These are phyloP conservation scores for Epistrophe grossulariae DNA, from an alignment of 2,888 invertebrate species.

Conservation along the genomic window DNA sequence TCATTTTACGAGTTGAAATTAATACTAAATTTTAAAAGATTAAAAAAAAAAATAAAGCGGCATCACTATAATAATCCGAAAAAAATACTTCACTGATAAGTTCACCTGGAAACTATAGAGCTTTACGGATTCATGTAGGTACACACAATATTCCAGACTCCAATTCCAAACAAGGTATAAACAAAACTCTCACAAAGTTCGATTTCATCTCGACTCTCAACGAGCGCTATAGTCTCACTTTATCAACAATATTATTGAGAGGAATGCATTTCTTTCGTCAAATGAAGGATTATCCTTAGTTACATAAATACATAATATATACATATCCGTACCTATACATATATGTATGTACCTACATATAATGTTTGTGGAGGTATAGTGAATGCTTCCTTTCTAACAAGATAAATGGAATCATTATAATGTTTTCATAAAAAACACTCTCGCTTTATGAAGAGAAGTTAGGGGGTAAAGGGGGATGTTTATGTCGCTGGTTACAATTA, in stretches of 20 bases:
- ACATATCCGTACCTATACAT: not conserved
- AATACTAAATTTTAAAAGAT: too few relatives aligned
- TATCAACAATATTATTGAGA: constrained; percentile 20
- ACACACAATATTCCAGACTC: constrained; percentile 51
- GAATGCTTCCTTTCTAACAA: constrained; percentile 32
- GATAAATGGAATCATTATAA: constrained; percentile 46
- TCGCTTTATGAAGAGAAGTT: not conserved
- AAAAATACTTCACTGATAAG: too few relatives aligned
- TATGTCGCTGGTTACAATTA: not conserved
- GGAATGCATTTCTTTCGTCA: not conserved
- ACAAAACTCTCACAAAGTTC: constrained; percentile 31
- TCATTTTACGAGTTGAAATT: too few relatives aligned
- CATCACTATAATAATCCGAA: too few relatives aligned
- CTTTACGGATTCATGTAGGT: constrained; percentile 12
- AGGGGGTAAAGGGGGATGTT: not conserved
- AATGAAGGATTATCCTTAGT: constrained; percentile 35
- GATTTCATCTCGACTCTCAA: constrained; percentile 3
- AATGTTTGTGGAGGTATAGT: not conserved
- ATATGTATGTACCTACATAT: too few relatives aligned
- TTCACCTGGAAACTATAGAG: too few relatives aligned
- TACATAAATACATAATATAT: not conserved
- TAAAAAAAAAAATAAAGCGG: too few relatives aligned
- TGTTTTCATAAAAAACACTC: constrained; percentile 39
- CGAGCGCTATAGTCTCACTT: not conserved
- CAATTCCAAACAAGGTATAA: constrained; percentile 45